Base-by-base conservation (phyloP, 53 echinoderm and acorn worm genomes). In the Echinometra lucunter region DNA sequence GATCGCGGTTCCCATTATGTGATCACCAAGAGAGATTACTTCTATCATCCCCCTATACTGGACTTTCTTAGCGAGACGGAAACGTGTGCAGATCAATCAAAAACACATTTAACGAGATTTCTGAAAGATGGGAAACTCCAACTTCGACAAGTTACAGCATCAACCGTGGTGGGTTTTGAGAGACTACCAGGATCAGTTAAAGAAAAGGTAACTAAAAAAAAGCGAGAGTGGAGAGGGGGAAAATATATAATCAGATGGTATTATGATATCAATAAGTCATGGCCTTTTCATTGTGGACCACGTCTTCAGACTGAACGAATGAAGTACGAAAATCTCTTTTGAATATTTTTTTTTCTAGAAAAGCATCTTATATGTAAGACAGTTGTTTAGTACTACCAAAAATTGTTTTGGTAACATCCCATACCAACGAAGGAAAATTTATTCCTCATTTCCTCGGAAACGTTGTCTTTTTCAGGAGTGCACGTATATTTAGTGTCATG, bases 111-210 rank as follows among this genome's bases (percentile, higher is more conserved):
- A n/a, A 30, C 30, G 3, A 27, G n/a, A 11, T 53, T 53, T 49
- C 30, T 85, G 16, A 11, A 85, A 85, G 85, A 85, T 85, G 85
- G 85, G 28, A 85, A 85, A 85, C 85, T 85, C 13, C 85, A 85
- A 18, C 85, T 85, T 10, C 45, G 85, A 28, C 85, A 85, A 16
- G 53, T 85, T n/a, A 85, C 85, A 49, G 85, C 85, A 49, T 85
- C 85, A 53, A 85, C 85, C 30, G 85, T 85, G 27, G 85, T 85
- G 47, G 85, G 85, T n/a, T 85, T 85, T 85, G 85, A 85, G 47
- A 85, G n/a, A 53, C 49, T 85, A 15, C 85, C 85, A 12, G 85
- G 49, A 85, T 85, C 53, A 9, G 85, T 85, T 15, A 85, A 85
- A 30, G 25, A 85, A 30, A 85, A 85, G 85, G 85, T 85, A 85